Evolutionary conservation across 2,113 vertebrate species (phyloP).

Genomic region (Mustela lutreola): DNA sequence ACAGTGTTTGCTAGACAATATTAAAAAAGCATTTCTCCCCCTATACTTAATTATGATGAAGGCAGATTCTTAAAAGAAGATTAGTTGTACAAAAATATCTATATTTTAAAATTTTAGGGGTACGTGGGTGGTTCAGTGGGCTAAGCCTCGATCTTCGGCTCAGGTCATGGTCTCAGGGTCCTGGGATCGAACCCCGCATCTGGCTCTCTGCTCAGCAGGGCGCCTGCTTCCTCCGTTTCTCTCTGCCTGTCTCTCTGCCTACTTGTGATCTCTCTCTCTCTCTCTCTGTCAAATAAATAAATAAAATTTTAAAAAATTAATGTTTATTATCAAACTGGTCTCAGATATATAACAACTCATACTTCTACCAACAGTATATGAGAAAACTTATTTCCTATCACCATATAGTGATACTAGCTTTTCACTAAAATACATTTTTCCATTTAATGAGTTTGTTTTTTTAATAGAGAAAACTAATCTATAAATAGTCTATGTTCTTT

Average conservation of each 20-base stretch:
- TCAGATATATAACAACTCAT: neutral
- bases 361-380: neutral
- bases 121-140: too few species aligned
- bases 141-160: too few species aligned
- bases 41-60: neutral
- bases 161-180: too few species aligned
- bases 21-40: neutral
- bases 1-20: neutral
- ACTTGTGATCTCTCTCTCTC: too few species aligned
- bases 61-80: neutral
- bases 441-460: neutral
- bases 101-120: neutral
- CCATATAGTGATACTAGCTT: neutral
- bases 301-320: neutral
- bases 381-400: neutral
- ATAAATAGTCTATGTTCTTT: neutral
- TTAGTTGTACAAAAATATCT: neutral
- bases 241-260: too few species aligned
- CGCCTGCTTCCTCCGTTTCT: too few species aligned
- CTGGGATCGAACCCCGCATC: too few species aligned
- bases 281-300: too few species aligned
- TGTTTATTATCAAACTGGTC: neutral
- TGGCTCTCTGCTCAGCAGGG: too few species aligned
- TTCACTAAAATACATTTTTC: neutral
- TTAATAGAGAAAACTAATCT: neutral